These are phyloP conservation scores for Prolemur simus DNA, from an alignment of 2,113 vertebrate species.

Conservation along the genomic window DNA sequence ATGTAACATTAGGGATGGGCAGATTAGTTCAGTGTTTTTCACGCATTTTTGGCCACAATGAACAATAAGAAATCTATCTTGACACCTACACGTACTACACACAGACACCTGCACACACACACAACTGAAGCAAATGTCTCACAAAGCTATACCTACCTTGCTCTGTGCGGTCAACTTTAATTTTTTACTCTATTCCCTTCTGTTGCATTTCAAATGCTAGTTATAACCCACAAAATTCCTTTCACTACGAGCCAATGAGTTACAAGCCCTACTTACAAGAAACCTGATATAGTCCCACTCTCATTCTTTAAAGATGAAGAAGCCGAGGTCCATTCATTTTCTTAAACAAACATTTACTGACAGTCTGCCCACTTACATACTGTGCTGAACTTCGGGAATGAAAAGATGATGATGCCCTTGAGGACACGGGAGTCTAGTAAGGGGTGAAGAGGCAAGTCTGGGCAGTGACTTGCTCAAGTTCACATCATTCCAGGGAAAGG, in stretches of 20 bases:
- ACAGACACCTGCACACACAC: not conserved
- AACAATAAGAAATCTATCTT: not conserved
- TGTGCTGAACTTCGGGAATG: not conserved
- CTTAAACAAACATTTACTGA: not conserved
- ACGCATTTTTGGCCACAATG: not conserved
- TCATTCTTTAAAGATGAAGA: not conserved
- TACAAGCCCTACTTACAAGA: not conserved
- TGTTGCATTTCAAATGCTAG: not conserved
- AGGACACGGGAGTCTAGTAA: fast-evolving
- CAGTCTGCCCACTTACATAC: not conserved
- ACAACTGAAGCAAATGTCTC: not conserved
- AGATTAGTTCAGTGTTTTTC: not conserved
- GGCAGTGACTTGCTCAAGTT: not conserved
- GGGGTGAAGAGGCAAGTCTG: not conserved
- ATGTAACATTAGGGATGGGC: not conserved
- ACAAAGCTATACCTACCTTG: not conserved
- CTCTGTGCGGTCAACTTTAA: not conserved
- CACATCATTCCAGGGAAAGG: not conserved
- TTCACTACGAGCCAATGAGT: not conserved
- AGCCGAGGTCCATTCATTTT: not conserved
- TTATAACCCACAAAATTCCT: not conserved
- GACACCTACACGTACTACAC: not conserved
- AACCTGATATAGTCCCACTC: not conserved
- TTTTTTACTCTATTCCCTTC: not conserved
- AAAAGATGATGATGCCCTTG: not conserved